phyloP scores from a whole-genome alignment of 2,888 invertebrate species.

The Agriopis marginaria region DNA sequence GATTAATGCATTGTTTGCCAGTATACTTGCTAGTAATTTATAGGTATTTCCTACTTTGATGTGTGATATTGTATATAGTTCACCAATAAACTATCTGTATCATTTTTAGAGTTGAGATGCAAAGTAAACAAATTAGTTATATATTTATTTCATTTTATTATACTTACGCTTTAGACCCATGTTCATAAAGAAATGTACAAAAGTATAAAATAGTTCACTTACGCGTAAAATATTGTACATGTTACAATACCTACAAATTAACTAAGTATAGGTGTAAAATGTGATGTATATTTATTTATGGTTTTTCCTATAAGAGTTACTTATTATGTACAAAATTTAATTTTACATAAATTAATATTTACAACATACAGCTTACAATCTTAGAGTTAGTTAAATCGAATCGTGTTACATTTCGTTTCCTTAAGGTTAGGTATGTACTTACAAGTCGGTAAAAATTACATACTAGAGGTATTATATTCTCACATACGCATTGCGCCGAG shows the following conservation, averaged over 20 bases:
- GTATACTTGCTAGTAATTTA: too few relatives aligned
- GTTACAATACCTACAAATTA: slow-evolving; percentile 36
- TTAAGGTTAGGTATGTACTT: slow-evolving; percentile 28
- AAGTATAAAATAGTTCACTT: slow-evolving; percentile 55
- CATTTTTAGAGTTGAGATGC: not conserved
- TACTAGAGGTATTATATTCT: slow-evolving; percentile 49
- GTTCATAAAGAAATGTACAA: slow-evolving; percentile 59
- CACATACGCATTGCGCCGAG: slow-evolving; percentile 56
- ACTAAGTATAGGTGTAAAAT: slow-evolving; percentile 9
- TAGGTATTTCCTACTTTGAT: too few relatives aligned
- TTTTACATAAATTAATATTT: slow-evolving; percentile 77
- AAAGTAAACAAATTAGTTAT: not conserved
- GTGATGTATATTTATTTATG: not conserved
- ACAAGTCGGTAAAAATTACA: slow-evolving; percentile 56
- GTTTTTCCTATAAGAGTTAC: slow-evolving; percentile 38
- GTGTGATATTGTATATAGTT: too few relatives aligned
- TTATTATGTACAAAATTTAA: slow-evolving; percentile 64
- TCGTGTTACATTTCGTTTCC: slow-evolving; percentile 41
- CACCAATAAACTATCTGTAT: too few relatives aligned
- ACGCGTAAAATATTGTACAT: slow-evolving; percentile 30
- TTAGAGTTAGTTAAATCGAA: slow-evolving; percentile 32
- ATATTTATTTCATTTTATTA: slow-evolving; percentile 40
- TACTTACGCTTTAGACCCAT: slow-evolving; percentile 57
- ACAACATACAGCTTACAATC: slow-evolving; percentile 60
- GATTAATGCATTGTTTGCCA: too few relatives aligned